phyloP scores from a whole-genome alignment of 2,888 invertebrate genomes.

The Agrypnus murinus region DNA sequence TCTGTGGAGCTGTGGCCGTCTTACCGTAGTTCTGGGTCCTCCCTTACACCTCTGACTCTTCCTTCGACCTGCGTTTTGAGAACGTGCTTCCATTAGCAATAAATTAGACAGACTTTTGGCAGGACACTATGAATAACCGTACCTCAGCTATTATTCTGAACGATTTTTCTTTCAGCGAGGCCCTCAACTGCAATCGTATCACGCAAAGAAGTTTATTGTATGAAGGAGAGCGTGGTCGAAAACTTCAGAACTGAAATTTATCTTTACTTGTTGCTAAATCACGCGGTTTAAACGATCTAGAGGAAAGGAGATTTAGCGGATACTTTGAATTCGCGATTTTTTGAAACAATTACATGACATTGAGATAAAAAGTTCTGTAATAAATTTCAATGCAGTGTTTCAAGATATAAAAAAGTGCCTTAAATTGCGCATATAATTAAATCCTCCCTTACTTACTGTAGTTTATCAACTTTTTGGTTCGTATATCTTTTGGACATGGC shows the following conservation, averaged over 20 bases:
- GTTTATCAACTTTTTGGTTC: conserved; percentile 30
- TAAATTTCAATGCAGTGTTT: neutral
- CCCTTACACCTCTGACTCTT: conserved; percentile 34
- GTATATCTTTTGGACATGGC: conserved; percentile 35
- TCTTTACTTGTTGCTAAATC: conserved; percentile 6
- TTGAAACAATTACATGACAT: too few species aligned
- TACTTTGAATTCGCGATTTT: neutral
- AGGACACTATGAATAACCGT: conserved; percentile 37
- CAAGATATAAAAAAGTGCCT: neutral
- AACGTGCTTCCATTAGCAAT: conserved; percentile 51
- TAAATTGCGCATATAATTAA: conserved; percentile 30
- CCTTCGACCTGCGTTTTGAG: conserved; percentile 36
- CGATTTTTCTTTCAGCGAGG: conserved; percentile 21
- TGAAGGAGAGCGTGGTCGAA: neutral
- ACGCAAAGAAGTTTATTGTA: conserved; percentile 9
- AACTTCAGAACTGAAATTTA: neutral
- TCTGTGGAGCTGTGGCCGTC: conserved; percentile 41
- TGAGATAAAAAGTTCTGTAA: neutral
- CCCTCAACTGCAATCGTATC: neutral
- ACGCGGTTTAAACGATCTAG: neutral
- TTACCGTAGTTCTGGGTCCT: conserved; percentile 31
- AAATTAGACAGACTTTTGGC: conserved; percentile 46
- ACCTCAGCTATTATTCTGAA: conserved; percentile 33
- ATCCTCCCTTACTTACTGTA: conserved; percentile 21
- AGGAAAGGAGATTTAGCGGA: neutral